Base-by-base conservation (phyloP, 2,113 vertebrate species). In the Hystrix brachyura region DNA sequence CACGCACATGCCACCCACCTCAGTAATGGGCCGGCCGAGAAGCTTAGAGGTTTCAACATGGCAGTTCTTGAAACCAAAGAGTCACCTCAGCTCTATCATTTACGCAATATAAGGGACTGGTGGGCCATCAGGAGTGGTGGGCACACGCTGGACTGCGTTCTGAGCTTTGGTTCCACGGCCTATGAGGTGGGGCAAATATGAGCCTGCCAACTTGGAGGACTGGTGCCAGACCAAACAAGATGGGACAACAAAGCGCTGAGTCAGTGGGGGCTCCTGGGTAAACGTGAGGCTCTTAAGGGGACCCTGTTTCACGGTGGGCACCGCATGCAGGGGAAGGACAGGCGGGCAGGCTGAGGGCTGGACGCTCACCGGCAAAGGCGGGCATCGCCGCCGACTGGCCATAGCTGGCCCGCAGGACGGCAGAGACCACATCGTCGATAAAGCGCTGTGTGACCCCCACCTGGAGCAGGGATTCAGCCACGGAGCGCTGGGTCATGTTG, bases 381-480 rank as follows among this genome's bases (percentile, higher is more conserved):
- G 99, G 99, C 97, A 99, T 99, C 92, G 99, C 98, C 97, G 99
- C 99, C 0, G 99, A 99, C 98, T 99, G 99, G 65, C 99, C 99
- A 0, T 99, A 99, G 99, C 99, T 99, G 98, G 99, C 99, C 96
- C 99, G 99, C 98, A 99, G 99, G 76, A 99, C 98, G 0, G 99
- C 99, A 0, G 99, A 99, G 32, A 99, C 99, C 86, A 99, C 99
- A 0, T 99, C 99, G 0, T 99, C 99, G 23, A 99, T 99, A 53
- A 99, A 99, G 93, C 99, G 99, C 98, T 99, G 99, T 0, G 99
- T 99, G 98, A 99, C 98, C 0, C 99, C 99, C 96, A 99, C 98
- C 98, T 99, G 99, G 97, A 99, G 98, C 97, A 99, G 97, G 78
- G 99, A 99, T 98, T 99, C 99, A 0, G 99, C 99, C 95, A 99